Evolutionary conservation across 2,888 invertebrate species (phyloP), one percentile per base, ranked within the genome.

Genomic region (Standfussiana lucernea): DNA sequence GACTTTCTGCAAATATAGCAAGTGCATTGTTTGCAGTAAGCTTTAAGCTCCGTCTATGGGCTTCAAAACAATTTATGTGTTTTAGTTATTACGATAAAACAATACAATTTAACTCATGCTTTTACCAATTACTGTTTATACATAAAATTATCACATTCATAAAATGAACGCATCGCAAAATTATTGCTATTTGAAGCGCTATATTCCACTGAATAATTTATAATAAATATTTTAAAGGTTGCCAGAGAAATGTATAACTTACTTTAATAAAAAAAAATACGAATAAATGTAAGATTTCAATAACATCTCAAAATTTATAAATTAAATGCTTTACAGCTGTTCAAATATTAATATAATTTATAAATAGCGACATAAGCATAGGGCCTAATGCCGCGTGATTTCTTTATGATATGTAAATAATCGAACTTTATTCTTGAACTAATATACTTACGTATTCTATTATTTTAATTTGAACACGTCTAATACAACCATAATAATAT

Each of bases 401-500:
- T 65, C n/a, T n/a, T 73, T 37, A 61, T 75, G 76, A 81, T 82
- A 81, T 76, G 78, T 83, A 67, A 83, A 66, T 47, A 76, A 68
- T 76, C 82, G 66, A 76, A 79, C 70, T 70, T 62, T 75, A 77
- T 47, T 62, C 79, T 37, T 77, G 56, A 77, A 73, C 28, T 80
- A 37, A 86, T 67, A 61, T 50, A 78, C 68, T 68, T 85, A 87
- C 77, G 66, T 79, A 84, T 78, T 79, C 64, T 84, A 84, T 77
- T 40, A 84, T 66, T 72, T 75, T 74, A 73, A 72, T 87, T 86
- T 88, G 88, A 88, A 88, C 87, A 88, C 88, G 82, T 84, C 77
- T 81, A 75, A 80, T 87, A 88, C 88, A 88, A 88, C 88, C 88
- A 87, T 87, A 73, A 84, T 86, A 79, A 86, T 83, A 72, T 80